Evolutionary conservation across 2,888 invertebrate species (phyloP), one percentile per base, ranked within the genome.

Genomic region (Meiosimyza decipiens): DNA sequence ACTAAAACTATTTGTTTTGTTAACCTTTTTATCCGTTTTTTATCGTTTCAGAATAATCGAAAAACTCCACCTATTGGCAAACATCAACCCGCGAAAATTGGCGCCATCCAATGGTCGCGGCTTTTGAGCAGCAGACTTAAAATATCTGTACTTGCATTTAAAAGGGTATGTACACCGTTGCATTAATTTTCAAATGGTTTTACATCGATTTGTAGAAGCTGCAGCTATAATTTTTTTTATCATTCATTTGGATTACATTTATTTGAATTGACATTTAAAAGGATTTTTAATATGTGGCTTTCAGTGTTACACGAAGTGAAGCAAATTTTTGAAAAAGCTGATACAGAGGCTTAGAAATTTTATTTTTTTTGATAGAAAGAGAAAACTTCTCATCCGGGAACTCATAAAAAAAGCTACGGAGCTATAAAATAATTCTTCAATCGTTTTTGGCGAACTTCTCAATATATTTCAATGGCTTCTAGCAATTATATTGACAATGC

Each of bases 51-150:
- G 82, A 79, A 78, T 50, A 79, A 81, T 33, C 79, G 80, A 54
- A 86, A 85, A 76, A 80, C 79, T 2, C 86, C 85, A 1, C 86
- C 85, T 5, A 84, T 94, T 50, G 89, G 93, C 33, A 91, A 92
- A 72, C 91, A 94, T 81, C 93, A 94, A 79, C 94, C 96, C 0
- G 92, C 93, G 0, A 90, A 91, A n/a, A 92, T 94, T 6, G 96
- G 97, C 11, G 90, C 94, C 18, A 94, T 97, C 76, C 93, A 92
- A 84, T 97, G 97, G 97, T 93, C 92, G 15, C 89, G 95, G 60
- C 90, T 93, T 70, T 88, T 97, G 18, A 94, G 95, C 81, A 90
- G 92, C 78, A 91, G 92, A 77, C 89, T 97, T 79, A 96, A 95
- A 84, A 91, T 90, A 76, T 93, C 96, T 0, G 92, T 96, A 33